These are phyloP conservation scores for Nomada goodeniana DNA, from an alignment of 2,888 invertebrate species.

Conservation along the genomic window DNA sequence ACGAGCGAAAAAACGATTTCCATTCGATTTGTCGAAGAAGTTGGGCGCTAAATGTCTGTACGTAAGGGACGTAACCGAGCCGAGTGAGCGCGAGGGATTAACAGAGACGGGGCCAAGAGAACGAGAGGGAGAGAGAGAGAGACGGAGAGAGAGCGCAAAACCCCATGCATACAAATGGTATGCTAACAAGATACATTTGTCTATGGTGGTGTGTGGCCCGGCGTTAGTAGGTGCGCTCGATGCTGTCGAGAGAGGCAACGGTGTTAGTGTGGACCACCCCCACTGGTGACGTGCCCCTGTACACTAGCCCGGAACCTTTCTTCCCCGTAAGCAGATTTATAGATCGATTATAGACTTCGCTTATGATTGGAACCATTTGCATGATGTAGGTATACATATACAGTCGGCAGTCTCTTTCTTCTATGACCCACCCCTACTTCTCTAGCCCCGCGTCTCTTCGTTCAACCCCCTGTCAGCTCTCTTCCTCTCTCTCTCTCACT, in stretches of 20 bases:
- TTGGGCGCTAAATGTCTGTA: constrained; percentile 79
- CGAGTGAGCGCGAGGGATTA: constrained; percentile 44
- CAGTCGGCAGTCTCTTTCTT: constrained; percentile 63
- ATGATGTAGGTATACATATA: constrained; percentile 79
- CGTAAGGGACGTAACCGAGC: constrained; percentile 72
- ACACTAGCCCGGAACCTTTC: constrained; percentile 65
- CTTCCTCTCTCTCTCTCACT: constrained; percentile 61
- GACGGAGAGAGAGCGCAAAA: constrained; percentile 74
- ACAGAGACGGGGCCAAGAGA: constrained; percentile 19
- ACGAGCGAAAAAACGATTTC: constrained; percentile 75
- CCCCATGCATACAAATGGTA: constrained; percentile 84
- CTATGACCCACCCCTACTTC: constrained; percentile 15
- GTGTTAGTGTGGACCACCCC: constrained; percentile 60
- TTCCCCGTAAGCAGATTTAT: constrained; percentile 83
- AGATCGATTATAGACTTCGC: constrained; percentile 84
- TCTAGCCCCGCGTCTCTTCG: constrained; percentile 14
- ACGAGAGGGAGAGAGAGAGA: constrained; percentile 14
- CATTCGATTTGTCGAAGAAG: constrained; percentile 81
- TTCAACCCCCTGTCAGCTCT: constrained; percentile 23
- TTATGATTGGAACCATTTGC: constrained; percentile 84
- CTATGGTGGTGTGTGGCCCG: constrained; percentile 78
- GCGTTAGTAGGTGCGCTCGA: constrained; percentile 65
- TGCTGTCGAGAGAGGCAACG: constrained; percentile 53
- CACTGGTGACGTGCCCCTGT: constrained; percentile 61
- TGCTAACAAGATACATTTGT: constrained; percentile 84